Percentiles rank a stretch among this genome's conserved stretches.
phyloP scores from a whole-genome alignment of 2,113 vertebrate genomes.

The Dipodomys spectabilis region DNA sequence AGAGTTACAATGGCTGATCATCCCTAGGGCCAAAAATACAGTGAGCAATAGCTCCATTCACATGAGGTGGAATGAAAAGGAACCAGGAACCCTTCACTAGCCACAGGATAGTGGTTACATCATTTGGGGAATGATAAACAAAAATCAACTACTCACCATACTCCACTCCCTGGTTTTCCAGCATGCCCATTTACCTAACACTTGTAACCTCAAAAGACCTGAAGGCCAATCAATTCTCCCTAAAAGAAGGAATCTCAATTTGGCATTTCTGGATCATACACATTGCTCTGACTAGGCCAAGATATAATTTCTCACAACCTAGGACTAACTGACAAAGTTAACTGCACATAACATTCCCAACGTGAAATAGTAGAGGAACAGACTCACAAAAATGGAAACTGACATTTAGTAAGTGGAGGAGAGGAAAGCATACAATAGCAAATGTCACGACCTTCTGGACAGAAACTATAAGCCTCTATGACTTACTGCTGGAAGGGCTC shows the following conservation, averaged over 20 bases:
- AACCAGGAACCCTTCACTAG: neutral
- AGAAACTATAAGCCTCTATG: neutral
- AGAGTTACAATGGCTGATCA: neutral
- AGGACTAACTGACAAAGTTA: neutral
- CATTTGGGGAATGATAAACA: neutral
- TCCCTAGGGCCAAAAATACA: neutral
- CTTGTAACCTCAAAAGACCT: neutral
- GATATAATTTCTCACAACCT: neutral
- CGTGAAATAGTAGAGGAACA: neutral
- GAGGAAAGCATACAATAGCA: neutral
- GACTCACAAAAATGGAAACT: neutral
- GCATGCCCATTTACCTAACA: neutral
- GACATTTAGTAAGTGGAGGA: conserved; percentile 1
- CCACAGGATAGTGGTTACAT: neutral
- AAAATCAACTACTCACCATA: neutral
- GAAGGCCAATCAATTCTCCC: neutral
- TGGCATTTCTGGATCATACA: neutral
- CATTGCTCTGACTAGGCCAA: neutral
- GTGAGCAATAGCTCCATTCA: neutral
- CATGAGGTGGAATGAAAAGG: neutral
- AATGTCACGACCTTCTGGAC: neutral
- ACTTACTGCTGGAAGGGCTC: neutral
- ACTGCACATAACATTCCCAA: neutral
- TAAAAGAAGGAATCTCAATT: neutral
- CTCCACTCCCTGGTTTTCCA: neutral